A percentile compares a stretch with the other conserved stretches of the same genome.
Evolutionary conservation across 2,888 invertebrate genomes (phyloP).

Genomic region (Allolobophora icterica): DNA sequence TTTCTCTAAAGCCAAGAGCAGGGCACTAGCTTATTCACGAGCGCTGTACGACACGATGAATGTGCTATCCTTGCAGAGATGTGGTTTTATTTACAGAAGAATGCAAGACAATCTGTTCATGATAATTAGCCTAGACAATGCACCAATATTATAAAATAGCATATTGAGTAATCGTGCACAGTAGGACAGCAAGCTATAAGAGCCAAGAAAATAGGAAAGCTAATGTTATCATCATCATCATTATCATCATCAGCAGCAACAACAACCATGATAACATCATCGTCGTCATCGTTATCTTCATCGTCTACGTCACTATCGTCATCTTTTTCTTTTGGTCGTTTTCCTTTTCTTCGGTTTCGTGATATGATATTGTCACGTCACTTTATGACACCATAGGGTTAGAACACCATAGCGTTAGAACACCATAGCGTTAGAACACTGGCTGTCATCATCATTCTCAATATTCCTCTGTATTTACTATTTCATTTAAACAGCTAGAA

Average conservation of each 20-base stretch:
- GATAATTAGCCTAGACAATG: not conserved
- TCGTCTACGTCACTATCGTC: not conserved
- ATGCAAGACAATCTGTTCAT: not conserved
- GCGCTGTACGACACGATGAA: not conserved
- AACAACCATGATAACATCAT: too few relatives aligned
- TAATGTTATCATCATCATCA: not conserved
- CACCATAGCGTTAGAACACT: too few relatives aligned
- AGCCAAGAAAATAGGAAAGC: not conserved
- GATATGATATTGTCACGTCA: not conserved
- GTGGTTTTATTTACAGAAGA: not conserved
- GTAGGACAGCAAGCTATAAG: not conserved
- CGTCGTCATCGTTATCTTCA: too few relatives aligned
- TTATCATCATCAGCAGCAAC: too few relatives aligned
- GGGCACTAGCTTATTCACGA: too few relatives aligned
- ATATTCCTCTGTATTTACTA: not conserved
- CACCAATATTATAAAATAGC: not conserved
- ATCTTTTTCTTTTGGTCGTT: not conserved
- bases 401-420: too few relatives aligned
- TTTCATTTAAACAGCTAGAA: constrained; percentile 56
- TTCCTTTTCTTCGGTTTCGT: not conserved
- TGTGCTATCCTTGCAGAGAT: not conserved
- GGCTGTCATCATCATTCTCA: too few relatives aligned
- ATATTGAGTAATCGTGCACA: not conserved
- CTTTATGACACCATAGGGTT: not conserved
- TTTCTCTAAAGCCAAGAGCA: too few relatives aligned